phyloP scores from a whole-genome alignment of 1,140 invertebrate genomes.

The Mercenaria mercenaria region DNA sequence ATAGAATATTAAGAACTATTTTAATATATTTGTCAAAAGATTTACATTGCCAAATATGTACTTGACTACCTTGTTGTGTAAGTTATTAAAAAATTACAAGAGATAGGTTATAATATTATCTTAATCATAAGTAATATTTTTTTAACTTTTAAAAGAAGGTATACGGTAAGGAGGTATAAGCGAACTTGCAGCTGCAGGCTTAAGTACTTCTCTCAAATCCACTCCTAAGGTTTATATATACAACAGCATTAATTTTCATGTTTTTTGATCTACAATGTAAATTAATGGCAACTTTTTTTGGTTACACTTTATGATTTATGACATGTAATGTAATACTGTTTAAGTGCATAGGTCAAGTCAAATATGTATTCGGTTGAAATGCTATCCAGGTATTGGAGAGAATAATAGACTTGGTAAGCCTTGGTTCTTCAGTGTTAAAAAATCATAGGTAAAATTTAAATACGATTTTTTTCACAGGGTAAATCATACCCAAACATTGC shows the following conservation, averaged over 20 bases:
- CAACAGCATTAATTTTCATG: not conserved
- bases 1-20: too few species aligned
- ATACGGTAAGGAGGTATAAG: not conserved
- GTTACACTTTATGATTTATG: constrained; percentile 64
- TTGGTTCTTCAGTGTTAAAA: not conserved
- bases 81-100: too few species aligned
- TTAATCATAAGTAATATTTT: too few species aligned
- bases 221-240: not conserved
- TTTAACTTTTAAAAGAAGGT: not conserved
- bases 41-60: too few species aligned
- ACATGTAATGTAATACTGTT: constrained; percentile 51
- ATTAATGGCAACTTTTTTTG: constrained; percentile 43
- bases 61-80: too few species aligned
- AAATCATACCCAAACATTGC: too few species aligned
- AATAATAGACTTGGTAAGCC: not conserved
- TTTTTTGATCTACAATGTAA: constrained; percentile 23
- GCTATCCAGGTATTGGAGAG: not conserved
- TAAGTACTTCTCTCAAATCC: not conserved
- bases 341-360: constrained; percentile 43
- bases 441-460: too few species aligned
- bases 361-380: constrained; percentile 42
- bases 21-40: too few species aligned
- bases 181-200: not conserved
- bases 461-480: too few species aligned
- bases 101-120: too few species aligned